These are phyloP conservation scores for Julus scandinavius DNA, from an alignment of 2,888 invertebrate genomes.

Conservation along the genomic window DNA sequence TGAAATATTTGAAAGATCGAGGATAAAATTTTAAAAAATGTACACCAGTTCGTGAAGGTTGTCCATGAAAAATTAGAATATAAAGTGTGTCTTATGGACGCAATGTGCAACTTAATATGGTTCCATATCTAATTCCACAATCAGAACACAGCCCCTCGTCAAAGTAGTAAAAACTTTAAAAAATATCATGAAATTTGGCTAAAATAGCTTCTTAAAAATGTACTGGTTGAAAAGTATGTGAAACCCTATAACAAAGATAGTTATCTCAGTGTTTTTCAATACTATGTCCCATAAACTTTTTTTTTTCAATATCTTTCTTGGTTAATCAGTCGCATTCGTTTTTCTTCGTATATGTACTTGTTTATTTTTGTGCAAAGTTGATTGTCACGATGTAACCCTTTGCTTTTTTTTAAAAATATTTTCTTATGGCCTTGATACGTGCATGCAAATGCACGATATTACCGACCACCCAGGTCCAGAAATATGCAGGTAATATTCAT, in stretches of 20 bases:
- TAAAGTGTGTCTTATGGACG: background rate
- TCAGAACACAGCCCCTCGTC: background rate
- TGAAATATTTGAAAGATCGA: background rate
- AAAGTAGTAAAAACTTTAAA: background rate
- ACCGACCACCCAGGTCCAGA: background rate
- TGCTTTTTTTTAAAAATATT: background rate
- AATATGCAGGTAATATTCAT: background rate
- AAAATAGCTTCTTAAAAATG: background rate
- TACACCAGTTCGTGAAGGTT: background rate
- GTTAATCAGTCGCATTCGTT: background rate
- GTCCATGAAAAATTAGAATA: background rate
- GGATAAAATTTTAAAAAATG: background rate
- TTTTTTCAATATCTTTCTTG: background rate
- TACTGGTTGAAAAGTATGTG: too few species aligned
- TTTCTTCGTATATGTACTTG: background rate
- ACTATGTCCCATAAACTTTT: background rate
- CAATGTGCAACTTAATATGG: background rate
- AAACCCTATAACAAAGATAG: background rate
- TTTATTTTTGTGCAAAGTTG: constrained; percentile 40
- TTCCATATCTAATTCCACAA: background rate
- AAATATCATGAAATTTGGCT: background rate
- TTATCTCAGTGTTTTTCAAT: background rate
- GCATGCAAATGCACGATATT: constrained; percentile 18
- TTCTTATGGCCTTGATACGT: background rate
- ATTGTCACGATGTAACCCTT: constrained; percentile 45